These are phyloP conservation scores for Actias luna DNA, from an alignment of 2,888 invertebrate species.

Conservation along the genomic window DNA sequence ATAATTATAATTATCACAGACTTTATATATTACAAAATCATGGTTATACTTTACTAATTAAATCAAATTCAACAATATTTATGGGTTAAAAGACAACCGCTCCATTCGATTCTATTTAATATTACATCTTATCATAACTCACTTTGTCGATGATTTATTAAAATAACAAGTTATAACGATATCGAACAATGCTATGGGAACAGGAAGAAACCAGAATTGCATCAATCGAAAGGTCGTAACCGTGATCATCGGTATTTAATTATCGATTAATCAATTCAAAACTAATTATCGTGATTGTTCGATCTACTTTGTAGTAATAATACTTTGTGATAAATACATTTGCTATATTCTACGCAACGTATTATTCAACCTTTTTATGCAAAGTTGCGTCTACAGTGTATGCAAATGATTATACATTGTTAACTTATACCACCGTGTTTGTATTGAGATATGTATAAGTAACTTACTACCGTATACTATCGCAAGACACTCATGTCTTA, in stretches of 20 bases:
- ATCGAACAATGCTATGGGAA: not conserved
- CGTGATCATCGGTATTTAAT: not conserved
- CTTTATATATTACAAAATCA: too few species aligned
- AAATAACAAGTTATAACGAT: not conserved
- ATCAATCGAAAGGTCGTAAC: not conserved
- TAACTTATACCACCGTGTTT: too few species aligned
- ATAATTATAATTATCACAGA: too few species aligned
- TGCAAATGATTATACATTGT: too few species aligned
- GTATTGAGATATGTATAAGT: too few species aligned
- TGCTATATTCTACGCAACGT: not conserved
- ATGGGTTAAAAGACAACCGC: too few species aligned
- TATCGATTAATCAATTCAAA: not conserved
- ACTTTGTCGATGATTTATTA: not conserved
- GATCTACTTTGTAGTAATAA: not conserved
- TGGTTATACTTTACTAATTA: too few species aligned
- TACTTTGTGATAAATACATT: not conserved
- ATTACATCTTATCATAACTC: not conserved
- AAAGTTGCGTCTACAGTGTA: too few species aligned
- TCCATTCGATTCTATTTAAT: not conserved
- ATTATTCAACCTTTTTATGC: not conserved
- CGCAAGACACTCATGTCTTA: too few species aligned
- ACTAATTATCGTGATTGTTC: not conserved
- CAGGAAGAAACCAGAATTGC: slow-evolving; percentile 2
- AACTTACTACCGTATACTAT: too few species aligned
- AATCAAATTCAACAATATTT: too few species aligned